Conservation (phyloP, 2,888 invertebrate species). For the Campoletis raptor region DNA sequence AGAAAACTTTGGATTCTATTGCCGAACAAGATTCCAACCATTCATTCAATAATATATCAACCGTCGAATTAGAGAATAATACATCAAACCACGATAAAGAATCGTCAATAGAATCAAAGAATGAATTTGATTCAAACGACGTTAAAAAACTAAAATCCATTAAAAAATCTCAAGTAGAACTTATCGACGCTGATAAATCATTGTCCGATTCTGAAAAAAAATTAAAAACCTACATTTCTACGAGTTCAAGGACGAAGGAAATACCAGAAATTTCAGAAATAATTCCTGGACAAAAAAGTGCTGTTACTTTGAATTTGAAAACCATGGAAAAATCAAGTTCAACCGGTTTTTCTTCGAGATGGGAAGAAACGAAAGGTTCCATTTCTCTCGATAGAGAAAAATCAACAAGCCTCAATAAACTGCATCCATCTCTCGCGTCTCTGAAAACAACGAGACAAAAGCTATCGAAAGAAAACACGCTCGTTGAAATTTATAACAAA, state of each 20-base stretch:
- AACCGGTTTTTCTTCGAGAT: background rate
- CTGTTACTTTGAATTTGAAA: background rate
- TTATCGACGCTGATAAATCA: background rate
- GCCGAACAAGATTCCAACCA: background rate
- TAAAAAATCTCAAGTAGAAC: background rate
- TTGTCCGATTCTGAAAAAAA: background rate
- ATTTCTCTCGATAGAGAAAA: constrained; percentile 14
- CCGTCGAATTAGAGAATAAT: background rate
- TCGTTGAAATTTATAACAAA: constrained; percentile 59
- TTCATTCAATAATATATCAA: background rate
- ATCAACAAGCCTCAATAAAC: constrained; percentile 24
- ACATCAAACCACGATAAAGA: background rate
- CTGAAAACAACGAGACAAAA: constrained; percentile 12
- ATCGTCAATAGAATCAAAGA: background rate
- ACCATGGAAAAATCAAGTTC: constrained; percentile 1
- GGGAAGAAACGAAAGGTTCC: background rate
- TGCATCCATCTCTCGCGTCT: constrained; percentile 54
- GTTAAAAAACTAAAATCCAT: background rate
- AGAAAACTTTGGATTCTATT: background rate
- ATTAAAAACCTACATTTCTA: background rate
- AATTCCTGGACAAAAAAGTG: background rate
- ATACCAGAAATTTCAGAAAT: background rate
- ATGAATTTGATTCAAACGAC: background rate
- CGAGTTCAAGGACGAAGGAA: background rate
- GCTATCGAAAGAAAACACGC: constrained; percentile 16